Base-by-base conservation (phyloP, 2,113 vertebrate species). In the Archocentrus centrarchus region DNA sequence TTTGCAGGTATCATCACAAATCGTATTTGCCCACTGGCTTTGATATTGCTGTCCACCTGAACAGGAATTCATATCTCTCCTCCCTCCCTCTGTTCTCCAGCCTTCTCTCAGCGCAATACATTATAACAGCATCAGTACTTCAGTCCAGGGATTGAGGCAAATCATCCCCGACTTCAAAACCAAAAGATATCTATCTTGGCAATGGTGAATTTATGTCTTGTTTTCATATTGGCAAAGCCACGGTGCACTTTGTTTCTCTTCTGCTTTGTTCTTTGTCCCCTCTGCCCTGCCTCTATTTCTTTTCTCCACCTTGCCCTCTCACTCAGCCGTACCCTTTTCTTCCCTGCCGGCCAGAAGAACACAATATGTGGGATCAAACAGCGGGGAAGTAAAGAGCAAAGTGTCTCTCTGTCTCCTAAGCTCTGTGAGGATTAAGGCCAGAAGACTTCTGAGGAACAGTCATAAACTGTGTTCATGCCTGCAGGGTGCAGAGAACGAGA, bases 311-410 rank as follows among this genome's bases (percentile, higher is more conserved):
- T 84, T 70, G 50, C 32, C 73, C 88, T 59, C 75, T 77, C 83
- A 35, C 64, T 50, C 27, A 1, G 41, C 17, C 59, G 7, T 66
- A 13, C 35, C 79, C 64, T 57, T 80, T 77, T 55, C 27, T 59
- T 80, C 70, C 75, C 81, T 66, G 61, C 76, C 15, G 35, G 57
- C 81, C 57, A 82, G 83, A 85, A 24, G 62, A 86, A 53, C 44
- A 62, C 75, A 89, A 83, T 86, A 89, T 86, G 85, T 81, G 85
- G 77, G 88, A 89, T 91, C 90, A 93, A 85, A 86, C 83, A 17
- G 61, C 9, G 1, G 61, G 79, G 81, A 89, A 86, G 78, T 44
- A 18, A 81, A 59, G 47, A 87, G 92, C 79, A 88, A 89, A 92
- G 85, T 88, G 82, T 85, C 80, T 82, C 39, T 90, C 39, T 90